Conservation (phyloP, 2,797 vertebrate species). For the Coregonus sp. region DNA sequence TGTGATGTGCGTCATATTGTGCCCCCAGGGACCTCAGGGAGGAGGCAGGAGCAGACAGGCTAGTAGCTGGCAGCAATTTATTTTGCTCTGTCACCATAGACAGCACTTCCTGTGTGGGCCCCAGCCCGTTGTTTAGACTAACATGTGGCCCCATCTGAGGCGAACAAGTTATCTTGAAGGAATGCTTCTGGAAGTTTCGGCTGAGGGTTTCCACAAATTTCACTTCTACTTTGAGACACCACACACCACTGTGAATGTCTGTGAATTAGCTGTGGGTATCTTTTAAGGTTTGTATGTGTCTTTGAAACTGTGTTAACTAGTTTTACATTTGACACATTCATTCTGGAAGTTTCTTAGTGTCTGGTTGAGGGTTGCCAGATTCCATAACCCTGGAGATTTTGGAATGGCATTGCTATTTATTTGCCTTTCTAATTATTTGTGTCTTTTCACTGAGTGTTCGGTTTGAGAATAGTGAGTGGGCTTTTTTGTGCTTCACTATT, state of each 20-base stretch:
- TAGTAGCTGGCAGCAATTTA: not conserved
- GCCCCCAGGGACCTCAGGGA: not conserved
- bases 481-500: not conserved
- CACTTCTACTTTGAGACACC: not conserved
- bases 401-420: not conserved
- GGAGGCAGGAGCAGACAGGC: not conserved
- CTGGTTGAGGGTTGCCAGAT: conserved; percentile 4
- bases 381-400: not conserved
- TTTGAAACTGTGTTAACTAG: too few species aligned
- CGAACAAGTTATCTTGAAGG: not conserved
- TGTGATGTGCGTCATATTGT: not conserved
- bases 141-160: not conserved
- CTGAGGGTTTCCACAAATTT: not conserved
- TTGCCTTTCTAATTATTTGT: not conserved
- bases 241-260: not conserved
- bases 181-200: not conserved
- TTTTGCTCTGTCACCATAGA: not conserved
- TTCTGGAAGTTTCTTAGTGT: not conserved
- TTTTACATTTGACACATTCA: not conserved
- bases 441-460: not conserved
- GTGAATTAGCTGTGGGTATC: not conserved
- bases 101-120: conserved; percentile 15
- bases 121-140: not conserved
- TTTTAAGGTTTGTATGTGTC: too few species aligned
- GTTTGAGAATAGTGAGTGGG: not conserved